Base-by-base conservation (phyloP, 2,888 invertebrate genomes). In the Herminia tarsipennalis region DNA sequence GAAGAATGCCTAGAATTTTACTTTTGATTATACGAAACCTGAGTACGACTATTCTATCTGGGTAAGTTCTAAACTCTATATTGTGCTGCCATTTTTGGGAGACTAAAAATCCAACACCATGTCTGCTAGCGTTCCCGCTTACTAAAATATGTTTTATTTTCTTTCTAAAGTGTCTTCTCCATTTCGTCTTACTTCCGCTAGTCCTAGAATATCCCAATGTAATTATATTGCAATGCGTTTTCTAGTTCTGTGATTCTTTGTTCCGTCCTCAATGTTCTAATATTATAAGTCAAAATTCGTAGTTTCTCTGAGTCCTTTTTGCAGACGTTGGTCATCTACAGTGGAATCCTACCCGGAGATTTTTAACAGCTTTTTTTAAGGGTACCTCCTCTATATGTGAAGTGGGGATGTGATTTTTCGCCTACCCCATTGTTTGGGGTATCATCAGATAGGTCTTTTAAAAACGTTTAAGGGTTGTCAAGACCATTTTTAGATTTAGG, bases 91-190 rank as follows among this genome's bases (percentile, higher is more conserved):
- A 27, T 12, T 25, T 17, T 21, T 22, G 24, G 5, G 21, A n/a
- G 1, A 40, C 18, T 4, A 40, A 1, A n/a, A 40, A 40, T 5
- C 34, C 41, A 9, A 41, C 34, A 3, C 41, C 41, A 12, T 27
- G 12, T 1, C 10, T 12, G 8, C 27, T 18, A 1, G 2, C 6
- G 6, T 8, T 10, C 9, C 20, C 21, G 12, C 36, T 18, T 16
- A 12, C 27, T 18, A 28, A 8, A 12, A 24, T n/a, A n/a, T n/a
- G n/a, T n/a, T n/a, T n/a, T n/a, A n/a, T n/a, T n/a, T n/a, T n/a
- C n/a, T n/a, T n/a, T n/a, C n/a, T n/a, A n/a, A n/a, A n/a, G n/a
- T 41, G 8, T 20, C n/a, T 33, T 41, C 41, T 13, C 41, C 41
- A 1, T n/a, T 14, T 25, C 32, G 2, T 18, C 41, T 25, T 5